Evolutionary conservation across 1,140 invertebrate species (phyloP), one percentile per base, ranked within the genome.

Genomic region (Aphis gossypii): DNA sequence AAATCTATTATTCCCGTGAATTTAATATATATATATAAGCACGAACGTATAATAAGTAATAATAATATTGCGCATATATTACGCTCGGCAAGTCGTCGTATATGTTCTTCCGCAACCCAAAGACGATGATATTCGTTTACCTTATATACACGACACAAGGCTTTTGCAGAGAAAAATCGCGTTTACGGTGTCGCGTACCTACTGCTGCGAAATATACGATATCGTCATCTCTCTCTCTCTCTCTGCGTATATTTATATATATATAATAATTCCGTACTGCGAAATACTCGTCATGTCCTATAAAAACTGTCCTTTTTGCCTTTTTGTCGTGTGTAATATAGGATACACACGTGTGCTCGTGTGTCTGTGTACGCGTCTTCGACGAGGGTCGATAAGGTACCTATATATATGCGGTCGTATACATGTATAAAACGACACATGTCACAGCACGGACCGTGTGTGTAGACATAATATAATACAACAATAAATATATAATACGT

Each of bases 71-170:
- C 56, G 7, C 1, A 60, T 60, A 60, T 38, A 82, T 38, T 83
- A 21, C 76, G 35, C 20, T 20, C 21, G 35, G 35, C 76, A 7
- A 83, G 76, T 83, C 76, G 76, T 76, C 60, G 35, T 83, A 41
- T 56, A 56, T 68, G 51, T 30, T 90, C 89, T 90, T 90, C 89
- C 89, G 89, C 89, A 68, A 68, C 89, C 54, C 54, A 90, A 90
- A 90, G 21, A 56, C n/a, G 89, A 90, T 20, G 23, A 51, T 82
- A 82, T 83, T 83, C 76, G 35, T 38, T 76, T 20, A 83, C 76
- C n/a, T 38, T 51, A n/a, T 51, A 86, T 9, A 44, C 38, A 30
- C 1, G 76, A 38, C 18, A 83, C 83, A 84, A 84, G 83, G 83
- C 23, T 23, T 84, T 41, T 38, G 38, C 38, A 41, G 38, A 41